A percentile compares a stretch with the other conserved stretches of the same genome.
phyloP scores from a whole-genome alignment of 2,113 vertebrate genomes.

The Phalacrocorax aristotelis region DNA sequence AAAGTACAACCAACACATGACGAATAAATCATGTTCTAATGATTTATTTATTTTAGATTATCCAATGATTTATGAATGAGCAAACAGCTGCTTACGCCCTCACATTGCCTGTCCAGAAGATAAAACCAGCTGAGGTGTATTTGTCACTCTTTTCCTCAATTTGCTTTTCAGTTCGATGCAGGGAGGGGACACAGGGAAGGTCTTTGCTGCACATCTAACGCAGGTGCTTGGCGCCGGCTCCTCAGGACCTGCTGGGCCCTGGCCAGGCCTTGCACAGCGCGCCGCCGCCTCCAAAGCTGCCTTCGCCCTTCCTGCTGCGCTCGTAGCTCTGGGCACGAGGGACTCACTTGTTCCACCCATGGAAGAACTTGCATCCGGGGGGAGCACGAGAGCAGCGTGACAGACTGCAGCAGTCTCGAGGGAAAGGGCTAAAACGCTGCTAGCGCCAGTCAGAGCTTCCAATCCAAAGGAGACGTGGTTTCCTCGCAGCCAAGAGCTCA shows the following conservation, averaged over 20 bases:
- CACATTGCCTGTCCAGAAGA: not conserved
- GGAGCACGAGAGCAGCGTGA: rapidly evolving
- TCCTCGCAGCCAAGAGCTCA: not conserved
- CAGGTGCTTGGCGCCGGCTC: not conserved
- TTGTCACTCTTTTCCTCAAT: not conserved
- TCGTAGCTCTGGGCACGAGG: not conserved
- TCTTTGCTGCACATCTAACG: rapidly evolving
- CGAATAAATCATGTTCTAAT: not conserved
- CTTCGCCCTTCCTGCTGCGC: not conserved
- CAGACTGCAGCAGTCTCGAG: not conserved
- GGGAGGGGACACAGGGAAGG: not conserved
- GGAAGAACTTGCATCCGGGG: not conserved
- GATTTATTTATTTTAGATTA: not conserved
- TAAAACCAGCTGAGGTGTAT: not conserved
- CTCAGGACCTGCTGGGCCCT: not conserved
- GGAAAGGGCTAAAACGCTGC: not conserved
- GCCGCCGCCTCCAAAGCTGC: not conserved
- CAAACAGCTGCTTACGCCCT: not conserved
- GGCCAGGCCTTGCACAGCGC: rapidly evolving
- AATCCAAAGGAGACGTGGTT: not conserved
- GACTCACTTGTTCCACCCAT: rapidly evolving
- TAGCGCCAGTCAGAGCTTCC: not conserved
- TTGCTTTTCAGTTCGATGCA: not conserved
- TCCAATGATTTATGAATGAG: not conserved
- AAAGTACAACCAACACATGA: not conserved